Percentiles rank a stretch among this genome's conserved stretches.
Evolutionary conservation across 2,888 invertebrate genomes (phyloP).

Genomic region (Ophonus ardosiacus): DNA sequence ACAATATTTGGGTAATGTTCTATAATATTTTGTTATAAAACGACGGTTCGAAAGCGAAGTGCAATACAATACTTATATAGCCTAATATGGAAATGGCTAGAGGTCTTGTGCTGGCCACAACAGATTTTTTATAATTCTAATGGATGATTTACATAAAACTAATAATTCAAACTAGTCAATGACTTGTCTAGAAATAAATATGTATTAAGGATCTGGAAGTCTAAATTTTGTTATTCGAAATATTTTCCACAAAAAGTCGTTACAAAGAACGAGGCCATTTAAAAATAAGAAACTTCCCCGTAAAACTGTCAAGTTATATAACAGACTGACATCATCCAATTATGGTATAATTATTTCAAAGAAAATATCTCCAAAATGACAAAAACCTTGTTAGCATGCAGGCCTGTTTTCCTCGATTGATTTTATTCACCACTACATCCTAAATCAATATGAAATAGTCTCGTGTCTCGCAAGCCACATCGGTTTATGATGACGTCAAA

Average conservation of each 20-base stretch:
- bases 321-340: not conserved
- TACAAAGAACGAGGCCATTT: not conserved
- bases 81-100: too few relatives aligned
- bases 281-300: not conserved
- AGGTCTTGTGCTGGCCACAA: too few relatives aligned
- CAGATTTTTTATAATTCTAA: too few relatives aligned
- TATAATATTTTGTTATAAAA: too few relatives aligned
- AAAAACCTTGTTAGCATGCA: conserved; percentile 11
- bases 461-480: conserved; percentile 1
- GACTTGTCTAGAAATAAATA: too few relatives aligned
- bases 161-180: too few relatives aligned
- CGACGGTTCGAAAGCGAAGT: too few relatives aligned
- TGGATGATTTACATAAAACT: too few relatives aligned
- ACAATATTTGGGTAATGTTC: too few relatives aligned
- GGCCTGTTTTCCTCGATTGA: not conserved
- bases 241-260: not conserved
- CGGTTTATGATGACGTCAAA: conserved; percentile 40
- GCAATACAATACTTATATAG: too few relatives aligned
- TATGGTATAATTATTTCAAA: not conserved
- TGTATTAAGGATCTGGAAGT: not conserved
- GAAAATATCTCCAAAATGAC: not conserved
- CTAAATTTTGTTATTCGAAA: not conserved
- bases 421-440: conserved; percentile 2
- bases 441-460: conserved; percentile 28
- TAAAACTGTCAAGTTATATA: not conserved